Evolutionary conservation across 2,888 invertebrate species (phyloP).

Genomic region (Diaperis boleti): DNA sequence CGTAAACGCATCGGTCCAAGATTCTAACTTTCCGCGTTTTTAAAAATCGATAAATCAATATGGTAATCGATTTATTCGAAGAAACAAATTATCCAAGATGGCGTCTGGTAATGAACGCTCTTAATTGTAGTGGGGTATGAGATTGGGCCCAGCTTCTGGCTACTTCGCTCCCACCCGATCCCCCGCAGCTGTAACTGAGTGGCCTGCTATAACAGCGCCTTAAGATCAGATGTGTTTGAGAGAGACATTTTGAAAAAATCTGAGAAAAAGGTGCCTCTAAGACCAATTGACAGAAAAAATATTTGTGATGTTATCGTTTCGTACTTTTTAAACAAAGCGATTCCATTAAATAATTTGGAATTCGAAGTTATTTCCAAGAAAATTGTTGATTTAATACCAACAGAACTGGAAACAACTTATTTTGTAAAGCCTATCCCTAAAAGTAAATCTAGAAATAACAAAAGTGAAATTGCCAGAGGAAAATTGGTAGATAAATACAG

Average conservation of each 20-base stretch:
- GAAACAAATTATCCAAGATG: no score
- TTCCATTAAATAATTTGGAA: neutral
- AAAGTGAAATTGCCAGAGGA: neutral
- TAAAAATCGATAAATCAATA: no score
- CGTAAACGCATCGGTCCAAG: no score
- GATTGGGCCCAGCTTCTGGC: no score
- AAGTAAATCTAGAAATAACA: neutral
- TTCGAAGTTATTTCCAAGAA: neutral
- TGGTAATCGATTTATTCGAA: no score
- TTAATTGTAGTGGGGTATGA: no score
- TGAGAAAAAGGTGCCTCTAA: neutral
- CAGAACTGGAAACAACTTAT: neutral
- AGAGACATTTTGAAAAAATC: neutral
- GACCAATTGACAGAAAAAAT: neutral
- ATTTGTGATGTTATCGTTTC: neutral
- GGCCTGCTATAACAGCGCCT: no score
- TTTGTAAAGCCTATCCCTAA: neutral
- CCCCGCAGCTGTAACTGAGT: no score
- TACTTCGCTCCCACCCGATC: no score
- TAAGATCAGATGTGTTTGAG: neutral
- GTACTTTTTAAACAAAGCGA: neutral
- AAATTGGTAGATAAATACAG: constrained; percentile 4
- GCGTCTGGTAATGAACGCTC: no score
- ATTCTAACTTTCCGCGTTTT: no score
- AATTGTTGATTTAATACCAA: neutral